Percentiles rank a stretch among this genome's conserved stretches.
Conservation (phyloP, 2,797 vertebrate species). For the Aulostomus chinensis region DNA sequence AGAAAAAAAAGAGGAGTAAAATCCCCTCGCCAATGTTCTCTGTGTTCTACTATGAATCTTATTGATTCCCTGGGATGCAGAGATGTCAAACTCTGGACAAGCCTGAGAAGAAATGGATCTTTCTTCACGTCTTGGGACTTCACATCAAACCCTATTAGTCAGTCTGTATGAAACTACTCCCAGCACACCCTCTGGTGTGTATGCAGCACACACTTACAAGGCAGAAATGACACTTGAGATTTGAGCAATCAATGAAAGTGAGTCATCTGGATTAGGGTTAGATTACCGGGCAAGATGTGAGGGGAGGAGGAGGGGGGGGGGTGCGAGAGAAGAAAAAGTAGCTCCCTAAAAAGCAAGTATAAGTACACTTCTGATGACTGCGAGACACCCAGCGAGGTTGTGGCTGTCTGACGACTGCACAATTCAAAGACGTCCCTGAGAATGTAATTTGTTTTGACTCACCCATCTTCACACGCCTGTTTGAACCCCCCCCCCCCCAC, state of each 20-base stretch:
- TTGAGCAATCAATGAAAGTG: conserved; percentile 50
- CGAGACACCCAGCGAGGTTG: conserved; percentile 4
- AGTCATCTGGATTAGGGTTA: conserved; percentile 59
- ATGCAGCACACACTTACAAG: conserved; percentile 12
- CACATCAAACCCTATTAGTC: conserved; percentile 37
- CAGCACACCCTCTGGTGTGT: conserved; percentile 11
- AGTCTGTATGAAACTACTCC: conserved; percentile 17
- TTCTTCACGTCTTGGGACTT: conserved; percentile 35
- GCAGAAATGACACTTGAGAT: conserved; percentile 36
- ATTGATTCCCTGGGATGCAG: conserved; percentile 32
- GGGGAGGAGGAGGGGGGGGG: background rate
- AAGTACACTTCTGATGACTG: conserved; percentile 10
- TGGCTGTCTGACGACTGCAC: conserved; percentile 1
- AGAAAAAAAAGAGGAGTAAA: background rate
- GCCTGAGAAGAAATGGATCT: conserved; percentile 48
- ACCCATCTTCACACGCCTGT: background rate
- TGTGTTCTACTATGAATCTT: conserved; percentile 14
- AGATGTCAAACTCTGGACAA: conserved; percentile 40
- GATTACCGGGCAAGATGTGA: conserved; percentile 31
- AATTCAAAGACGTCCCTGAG: conserved; percentile 24
- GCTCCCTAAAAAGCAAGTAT: too few species aligned
- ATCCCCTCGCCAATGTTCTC: conserved; percentile 17
- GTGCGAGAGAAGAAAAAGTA: background rate
- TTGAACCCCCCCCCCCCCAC: too few species aligned
- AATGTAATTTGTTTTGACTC: conserved; percentile 52